Conservation (phyloP, 2,113 vertebrate genomes). For the Clupea harengus region DNA sequence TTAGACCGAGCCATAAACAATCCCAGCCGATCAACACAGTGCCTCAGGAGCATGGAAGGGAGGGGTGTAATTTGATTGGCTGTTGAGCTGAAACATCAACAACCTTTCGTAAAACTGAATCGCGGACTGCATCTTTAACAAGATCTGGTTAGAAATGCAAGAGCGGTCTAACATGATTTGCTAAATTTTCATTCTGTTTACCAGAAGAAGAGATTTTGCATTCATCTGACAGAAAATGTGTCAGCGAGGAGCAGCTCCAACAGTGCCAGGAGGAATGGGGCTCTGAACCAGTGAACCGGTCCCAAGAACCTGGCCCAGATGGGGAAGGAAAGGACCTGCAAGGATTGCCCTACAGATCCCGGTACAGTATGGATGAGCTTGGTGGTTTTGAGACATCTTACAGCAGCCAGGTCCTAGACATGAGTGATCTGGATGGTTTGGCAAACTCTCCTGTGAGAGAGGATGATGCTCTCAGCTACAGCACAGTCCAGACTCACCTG, state of each 20-base stretch:
- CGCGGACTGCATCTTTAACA: background rate
- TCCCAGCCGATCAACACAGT: no score
- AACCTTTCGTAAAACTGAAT: no score
- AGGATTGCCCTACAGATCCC: constrained; percentile 57
- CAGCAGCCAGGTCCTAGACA: constrained; percentile 54
- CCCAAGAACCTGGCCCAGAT: constrained; percentile 47
- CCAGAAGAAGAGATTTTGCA: constrained; percentile 51
- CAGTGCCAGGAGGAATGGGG: constrained; percentile 64
- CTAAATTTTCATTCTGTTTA: constrained; percentile 22
- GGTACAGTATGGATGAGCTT: constrained; percentile 61
- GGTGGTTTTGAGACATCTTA: constrained; percentile 59
- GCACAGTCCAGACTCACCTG: constrained; percentile 47
- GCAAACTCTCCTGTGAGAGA: constrained; percentile 55
- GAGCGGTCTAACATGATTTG: background rate
- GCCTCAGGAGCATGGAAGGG: no score
- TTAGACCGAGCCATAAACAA: no score
- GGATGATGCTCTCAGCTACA: constrained; percentile 52
- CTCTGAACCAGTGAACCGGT: constrained; percentile 50
- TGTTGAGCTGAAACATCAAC: no score
- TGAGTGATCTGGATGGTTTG: constrained; percentile 56
- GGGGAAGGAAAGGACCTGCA: constrained; percentile 46
- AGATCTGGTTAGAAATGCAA: no score
- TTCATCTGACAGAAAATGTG: constrained; percentile 58
- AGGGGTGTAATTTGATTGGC: no score
- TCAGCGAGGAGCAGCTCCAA: constrained; percentile 58